A percentile compares a stretch with the other conserved stretches of the same genome.
phyloP scores from a whole-genome alignment of 2,888 invertebrate genomes.

The Drosophila hamatofila region DNA sequence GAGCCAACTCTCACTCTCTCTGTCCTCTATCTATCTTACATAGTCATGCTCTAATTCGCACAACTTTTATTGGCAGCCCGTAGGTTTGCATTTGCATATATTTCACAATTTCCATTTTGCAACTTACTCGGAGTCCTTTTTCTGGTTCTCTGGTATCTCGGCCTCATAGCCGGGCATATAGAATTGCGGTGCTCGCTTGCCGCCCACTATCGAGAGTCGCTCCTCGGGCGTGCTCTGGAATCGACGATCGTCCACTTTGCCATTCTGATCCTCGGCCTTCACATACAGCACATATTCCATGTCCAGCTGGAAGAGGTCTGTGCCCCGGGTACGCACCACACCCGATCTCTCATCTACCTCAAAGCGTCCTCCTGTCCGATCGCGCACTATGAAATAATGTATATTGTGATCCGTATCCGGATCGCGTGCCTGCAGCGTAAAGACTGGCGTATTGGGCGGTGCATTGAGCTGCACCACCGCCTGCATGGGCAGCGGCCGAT shows the following conservation, averaged over 20 bases:
- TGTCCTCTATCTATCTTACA: conserved; percentile 11
- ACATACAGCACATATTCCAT: conserved; percentile 98
- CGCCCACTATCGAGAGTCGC: conserved; percentile 97
- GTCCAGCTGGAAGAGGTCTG: conserved; percentile 96
- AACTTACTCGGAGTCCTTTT: conserved; percentile 98
- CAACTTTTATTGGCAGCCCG: conserved; percentile 68
- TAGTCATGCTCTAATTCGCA: conserved; percentile 58
- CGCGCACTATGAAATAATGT: conserved; percentile 97
- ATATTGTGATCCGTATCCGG: conserved; percentile 98
- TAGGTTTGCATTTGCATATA: conserved; percentile 57
- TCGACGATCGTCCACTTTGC: conserved; percentile 94
- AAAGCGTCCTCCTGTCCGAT: conserved; percentile 92
- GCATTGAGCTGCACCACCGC: conserved; percentile 98
- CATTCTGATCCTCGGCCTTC: conserved; percentile 97
- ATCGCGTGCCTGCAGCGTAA: conserved; percentile 98
- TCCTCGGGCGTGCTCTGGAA: conserved; percentile 97
- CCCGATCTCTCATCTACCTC: conserved; percentile 96
- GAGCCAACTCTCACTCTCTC: conserved; percentile 46
- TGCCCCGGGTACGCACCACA: conserved; percentile 95
- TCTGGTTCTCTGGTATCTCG: conserved; percentile 98
- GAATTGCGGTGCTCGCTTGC: conserved; percentile 98
- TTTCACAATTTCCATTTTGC: not conserved
- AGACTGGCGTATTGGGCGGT: conserved; percentile 97
- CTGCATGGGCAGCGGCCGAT: conserved; percentile 98
- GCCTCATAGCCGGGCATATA: conserved; percentile 97